A percentile compares a stretch with the other conserved stretches of the same genome.
These are phyloP conservation scores for Phalanger gymnotis DNA, from an alignment of 2,797 vertebrate genomes.

Conservation along the genomic window DNA sequence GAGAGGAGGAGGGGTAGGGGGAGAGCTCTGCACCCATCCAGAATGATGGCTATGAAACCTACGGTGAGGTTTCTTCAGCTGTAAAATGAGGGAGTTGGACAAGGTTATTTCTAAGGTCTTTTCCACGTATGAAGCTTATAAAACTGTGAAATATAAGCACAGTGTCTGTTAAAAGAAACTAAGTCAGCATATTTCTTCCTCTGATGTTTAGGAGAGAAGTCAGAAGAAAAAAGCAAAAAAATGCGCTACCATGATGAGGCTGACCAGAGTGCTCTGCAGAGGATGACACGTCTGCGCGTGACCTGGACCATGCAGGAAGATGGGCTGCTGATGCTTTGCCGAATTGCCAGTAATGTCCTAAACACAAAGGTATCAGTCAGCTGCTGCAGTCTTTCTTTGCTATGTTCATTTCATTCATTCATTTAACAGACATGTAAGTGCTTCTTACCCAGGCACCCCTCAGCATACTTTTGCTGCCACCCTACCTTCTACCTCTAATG, in stretches of 20 bases:
- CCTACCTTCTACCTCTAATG: not conserved
- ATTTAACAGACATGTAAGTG: not conserved
- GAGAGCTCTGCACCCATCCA: not conserved
- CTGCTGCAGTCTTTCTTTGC: not conserved
- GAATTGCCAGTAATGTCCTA: slow-evolving; percentile 93
- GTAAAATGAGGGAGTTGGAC: not conserved
- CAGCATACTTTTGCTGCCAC: not conserved
- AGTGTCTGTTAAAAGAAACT: not conserved
- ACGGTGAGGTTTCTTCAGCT: not conserved
- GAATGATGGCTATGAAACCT: not conserved
- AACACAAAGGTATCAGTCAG: slow-evolving; percentile 90
- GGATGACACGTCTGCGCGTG: slow-evolving; percentile 95
- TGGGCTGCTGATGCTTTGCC: slow-evolving; percentile 94
- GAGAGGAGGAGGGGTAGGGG: not conserved
- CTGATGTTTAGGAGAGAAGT: slow-evolving; percentile 70
- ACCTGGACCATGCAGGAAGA: slow-evolving; percentile 94
- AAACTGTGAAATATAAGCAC: not conserved
- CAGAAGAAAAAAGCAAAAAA: slow-evolving; percentile 77
- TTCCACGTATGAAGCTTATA: not conserved
- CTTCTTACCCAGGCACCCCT: not conserved
- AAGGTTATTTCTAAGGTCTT: not conserved
- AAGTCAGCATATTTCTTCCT: not conserved
- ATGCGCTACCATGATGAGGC: slow-evolving; percentile 91
- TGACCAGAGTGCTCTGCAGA: slow-evolving; percentile 92
- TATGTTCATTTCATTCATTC: not conserved